Evolutionary conservation across 2,888 invertebrate species (phyloP), one percentile per base, ranked within the genome.

Genomic region (Stenodera caucasica): DNA sequence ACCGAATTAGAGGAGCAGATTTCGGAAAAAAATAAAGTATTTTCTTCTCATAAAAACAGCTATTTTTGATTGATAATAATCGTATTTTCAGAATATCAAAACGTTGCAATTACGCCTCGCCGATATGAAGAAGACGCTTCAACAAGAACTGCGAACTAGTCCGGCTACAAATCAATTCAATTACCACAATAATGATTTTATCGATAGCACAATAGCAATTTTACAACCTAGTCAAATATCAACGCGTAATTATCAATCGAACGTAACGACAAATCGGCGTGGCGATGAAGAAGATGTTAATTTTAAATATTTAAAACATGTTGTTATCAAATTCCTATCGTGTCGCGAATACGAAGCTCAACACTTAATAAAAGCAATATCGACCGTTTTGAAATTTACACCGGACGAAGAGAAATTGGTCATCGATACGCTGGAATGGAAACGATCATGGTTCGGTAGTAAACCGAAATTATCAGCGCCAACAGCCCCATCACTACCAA

Each of bases 81-180:
- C 66, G 60, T 58, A 60, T 64, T 81, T 84, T 37, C 78, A 94
- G 92, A 90, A 89, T 81, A 91, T 96, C 70, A 92, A 93, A 82
- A 88, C 91, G 15, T 85, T 95, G 73, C 94, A 96, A 78, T 91
- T 95, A 79, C 87, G 94, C 70, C 82, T 96, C 78, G 86, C 88
- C 18, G 96, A 96, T 76, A 88, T 96, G 85, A 94, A 95, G 79
- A 96, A 96, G 79, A 94, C 94, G 0, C 82, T 96, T 55, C 95
- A 96, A 76, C 86, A 91, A 66, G 96, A 96, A 80, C 82, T 96
- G 57, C 87, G 88, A 71, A 77, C 79, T 2, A 78, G 79, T 2
- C 37, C 37, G 18, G 15, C 37, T 1, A 18, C 18, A 40, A 73
- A 75, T n/a, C 75, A 75, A 40, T 80, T 82, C 8, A 81, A 82